Evolutionary conservation across 2,113 vertebrate genomes (phyloP).

Genomic region (Neolamprologus variostigma): DNA sequence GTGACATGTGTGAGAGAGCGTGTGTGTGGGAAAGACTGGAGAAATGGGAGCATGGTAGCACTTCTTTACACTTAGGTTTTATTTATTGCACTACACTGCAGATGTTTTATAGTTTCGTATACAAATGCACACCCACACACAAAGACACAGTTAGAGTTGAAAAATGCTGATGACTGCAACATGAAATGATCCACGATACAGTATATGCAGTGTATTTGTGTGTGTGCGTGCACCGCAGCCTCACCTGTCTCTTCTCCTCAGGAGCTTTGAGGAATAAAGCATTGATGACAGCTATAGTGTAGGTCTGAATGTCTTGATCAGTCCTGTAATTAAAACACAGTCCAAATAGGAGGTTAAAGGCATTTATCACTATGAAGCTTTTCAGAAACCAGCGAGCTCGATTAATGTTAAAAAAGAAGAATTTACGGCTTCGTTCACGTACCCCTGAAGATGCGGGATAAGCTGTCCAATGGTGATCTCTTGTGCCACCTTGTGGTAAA

Average conservation of each 20-base stretch:
- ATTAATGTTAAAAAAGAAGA: not conserved
- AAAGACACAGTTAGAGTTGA: not conserved
- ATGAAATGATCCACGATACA: not conserved
- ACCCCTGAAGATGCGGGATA: constrained; percentile 96
- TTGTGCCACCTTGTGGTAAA: constrained; percentile 98
- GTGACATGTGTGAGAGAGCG: not conserved
- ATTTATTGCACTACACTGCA: not conserved
- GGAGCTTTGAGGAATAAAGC: constrained; percentile 97
- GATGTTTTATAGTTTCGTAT: not conserved
- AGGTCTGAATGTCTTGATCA: constrained; percentile 98
- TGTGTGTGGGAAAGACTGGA: not conserved
- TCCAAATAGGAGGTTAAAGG: not conserved
- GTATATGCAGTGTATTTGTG: not conserved
- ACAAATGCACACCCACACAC: not conserved
- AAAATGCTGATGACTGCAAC: not conserved
- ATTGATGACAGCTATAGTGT: constrained; percentile 95
- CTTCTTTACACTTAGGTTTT: not conserved
- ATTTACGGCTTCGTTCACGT: constrained; percentile 11
- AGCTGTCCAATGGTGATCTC: constrained; percentile 99
- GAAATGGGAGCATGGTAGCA: not conserved
- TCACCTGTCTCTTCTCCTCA: constrained; percentile 94
- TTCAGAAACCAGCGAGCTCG: not conserved
- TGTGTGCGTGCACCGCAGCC: not conserved
- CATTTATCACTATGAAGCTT: not conserved
- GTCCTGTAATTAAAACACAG: constrained; percentile 64